These are phyloP conservation scores for Epinotia demarniana DNA, from an alignment of 2,888 invertebrate genomes.

Conservation along the genomic window DNA sequence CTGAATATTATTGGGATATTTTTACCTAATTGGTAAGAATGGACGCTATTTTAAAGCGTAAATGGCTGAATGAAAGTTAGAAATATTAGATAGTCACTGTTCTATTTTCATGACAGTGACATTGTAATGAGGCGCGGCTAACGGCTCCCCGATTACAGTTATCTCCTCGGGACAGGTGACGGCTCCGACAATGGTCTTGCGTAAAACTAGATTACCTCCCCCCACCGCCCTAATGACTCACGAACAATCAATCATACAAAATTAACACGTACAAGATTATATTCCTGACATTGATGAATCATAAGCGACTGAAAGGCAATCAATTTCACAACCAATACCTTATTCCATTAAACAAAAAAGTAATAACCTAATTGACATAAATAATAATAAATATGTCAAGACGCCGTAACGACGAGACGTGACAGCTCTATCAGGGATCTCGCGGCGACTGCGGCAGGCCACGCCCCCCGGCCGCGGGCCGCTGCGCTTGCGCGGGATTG, in stretches of 20 bases:
- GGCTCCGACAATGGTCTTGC: constrained; percentile 70
- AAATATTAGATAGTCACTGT: not conserved
- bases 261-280: constrained; percentile 83
- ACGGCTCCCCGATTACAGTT: constrained; percentile 28
- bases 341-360: constrained; percentile 85
- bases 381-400: constrained; percentile 85
- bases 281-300: constrained; percentile 83
- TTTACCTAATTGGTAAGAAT: not conserved
- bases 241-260: constrained; percentile 81
- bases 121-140: constrained; percentile 9
- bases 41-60: no score
- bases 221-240: constrained; percentile 71
- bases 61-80: not conserved
- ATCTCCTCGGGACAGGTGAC: constrained; percentile 33
- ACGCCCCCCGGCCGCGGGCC: constrained; percentile 58
- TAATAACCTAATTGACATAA: constrained; percentile 85
- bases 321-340: constrained; percentile 83
- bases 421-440: constrained; percentile 83
- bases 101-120: constrained; percentile 24
- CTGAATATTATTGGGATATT: not conserved
- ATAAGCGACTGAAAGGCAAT: constrained; percentile 82
- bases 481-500: constrained; percentile 60
- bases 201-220: constrained; percentile 79
- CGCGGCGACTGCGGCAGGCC: constrained; percentile 67
- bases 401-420: constrained; percentile 82